Evolutionary conservation across 2,113 vertebrate species (phyloP), one percentile per base, ranked within the genome.

Genomic region (Anguilla rostrata): DNA sequence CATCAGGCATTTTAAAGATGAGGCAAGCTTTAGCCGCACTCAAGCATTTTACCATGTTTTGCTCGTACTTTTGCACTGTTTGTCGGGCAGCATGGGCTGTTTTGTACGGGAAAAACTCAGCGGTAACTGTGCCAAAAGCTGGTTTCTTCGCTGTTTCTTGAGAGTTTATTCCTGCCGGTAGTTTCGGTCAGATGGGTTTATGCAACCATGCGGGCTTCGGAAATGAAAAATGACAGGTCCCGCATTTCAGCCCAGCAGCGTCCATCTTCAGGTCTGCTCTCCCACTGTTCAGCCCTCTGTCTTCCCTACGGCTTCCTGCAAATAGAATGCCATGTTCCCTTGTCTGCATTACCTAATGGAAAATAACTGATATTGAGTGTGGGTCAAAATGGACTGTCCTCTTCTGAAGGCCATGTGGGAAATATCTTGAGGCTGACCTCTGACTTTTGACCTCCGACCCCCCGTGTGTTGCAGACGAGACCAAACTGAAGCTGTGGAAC

Each of bases 401-500:
- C 16, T 6, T 66, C 60, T 66, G 34, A 12, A 53, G 8, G 22
- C 22, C 20, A 5, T 6, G 22, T 8, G 60, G 60, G 22, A 1
- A 20, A 66, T 26, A 66, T 66, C 60, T 53, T 22, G 60, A 26
- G 60, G 22, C 22, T 6, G 60, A 26, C 60, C 78, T 26, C 75
- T 85, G 78, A 85, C 78, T 22, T n/a, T 46, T 34, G 56, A 26
- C 53, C 34, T 43, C 22, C 3, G 84, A 81, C 49, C 79, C 39
- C 16, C 3, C 84, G n/a, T 91, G 86, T 93, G 88, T 93, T 91
- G 85, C 94, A 99, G 98, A 99, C 93, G 98, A 99, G 94, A 97
- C 97, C 20, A 96, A 97, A 90, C 93, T 99, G 93, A 98, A 97
- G 94, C 92, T 98, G 85, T 99, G 98, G 98, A 99, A 99, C 82